phyloP scores from a whole-genome alignment of 2,888 invertebrate genomes.

The Polymixis lichenea region DNA sequence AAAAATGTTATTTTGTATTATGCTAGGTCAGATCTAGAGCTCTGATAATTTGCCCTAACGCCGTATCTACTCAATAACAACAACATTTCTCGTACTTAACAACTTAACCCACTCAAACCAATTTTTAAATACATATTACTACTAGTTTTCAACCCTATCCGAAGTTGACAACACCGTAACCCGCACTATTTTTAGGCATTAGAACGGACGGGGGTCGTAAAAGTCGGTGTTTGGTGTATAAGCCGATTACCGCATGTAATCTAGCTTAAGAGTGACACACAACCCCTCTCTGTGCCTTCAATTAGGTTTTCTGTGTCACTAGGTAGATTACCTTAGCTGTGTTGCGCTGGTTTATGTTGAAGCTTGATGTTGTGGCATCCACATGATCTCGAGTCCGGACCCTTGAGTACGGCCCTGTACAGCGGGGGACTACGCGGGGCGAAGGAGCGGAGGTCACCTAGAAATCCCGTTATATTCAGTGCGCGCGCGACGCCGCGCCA shows the following conservation, averaged over 20 bases:
- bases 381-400: too few species aligned
- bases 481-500: too few species aligned
- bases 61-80: too few species aligned
- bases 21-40: background rate
- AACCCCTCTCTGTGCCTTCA: slow-evolving; percentile 74
- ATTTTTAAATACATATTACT: slow-evolving; percentile 27
- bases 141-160: slow-evolving; percentile 36
- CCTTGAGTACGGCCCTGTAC: too few species aligned
- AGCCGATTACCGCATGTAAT: slow-evolving; percentile 83
- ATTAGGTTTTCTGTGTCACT: slow-evolving; percentile 73
- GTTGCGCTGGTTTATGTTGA: slow-evolving; percentile 11
- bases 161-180: slow-evolving; percentile 24
- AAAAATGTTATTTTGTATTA: background rate
- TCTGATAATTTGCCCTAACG: background rate
- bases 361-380: too few species aligned
- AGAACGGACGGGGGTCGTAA: slow-evolving; percentile 66
- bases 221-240: slow-evolving; percentile 78
- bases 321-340: slow-evolving; percentile 30
- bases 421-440: too few species aligned
- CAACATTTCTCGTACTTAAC: background rate
- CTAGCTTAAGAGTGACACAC: slow-evolving; percentile 73
- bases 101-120: background rate
- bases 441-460: too few species aligned
- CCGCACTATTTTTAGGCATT: slow-evolving; percentile 58
- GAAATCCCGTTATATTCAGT: too few species aligned